Percentiles rank a stretch among this genome's conserved stretches.
These are phyloP conservation scores for Paradoxurus hermaphroditus DNA, from an alignment of 2,113 vertebrate genomes.

Conservation along the genomic window DNA sequence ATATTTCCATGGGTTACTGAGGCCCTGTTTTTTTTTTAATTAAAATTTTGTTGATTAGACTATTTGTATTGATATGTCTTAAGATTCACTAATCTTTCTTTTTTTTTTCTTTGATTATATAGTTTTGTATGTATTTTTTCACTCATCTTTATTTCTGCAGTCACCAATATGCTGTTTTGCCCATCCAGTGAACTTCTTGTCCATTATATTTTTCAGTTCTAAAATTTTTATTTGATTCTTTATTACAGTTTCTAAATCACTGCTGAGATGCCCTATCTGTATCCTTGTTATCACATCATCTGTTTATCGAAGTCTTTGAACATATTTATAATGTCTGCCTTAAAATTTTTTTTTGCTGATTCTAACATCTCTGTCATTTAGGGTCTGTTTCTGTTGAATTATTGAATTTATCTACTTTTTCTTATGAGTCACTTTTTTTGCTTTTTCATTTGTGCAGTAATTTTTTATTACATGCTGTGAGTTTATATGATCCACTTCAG, in stretches of 20 bases:
- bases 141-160: neutral
- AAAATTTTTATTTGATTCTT: neutral
- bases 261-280: neutral
- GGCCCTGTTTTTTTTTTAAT: neutral
- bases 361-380: neutral
- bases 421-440: neutral
- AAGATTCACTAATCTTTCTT: neutral
- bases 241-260: neutral
- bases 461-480: neutral
- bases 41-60: neutral
- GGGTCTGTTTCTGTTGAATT: neutral
- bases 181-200: neutral
- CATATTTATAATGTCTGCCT: neutral
- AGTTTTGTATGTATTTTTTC: neutral
- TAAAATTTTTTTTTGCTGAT: neutral
- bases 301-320: neutral
- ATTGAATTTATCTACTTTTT: neutral
- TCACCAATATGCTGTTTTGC: neutral
- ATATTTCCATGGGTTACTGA: neutral
- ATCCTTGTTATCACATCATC: neutral
- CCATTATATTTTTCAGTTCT: neutral
- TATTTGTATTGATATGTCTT: neutral
- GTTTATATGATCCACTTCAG: neutral
- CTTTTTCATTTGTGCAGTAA: neutral
- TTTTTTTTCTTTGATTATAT: neutral